A percentile compares a stretch with the other conserved stretches of the same genome.
Conservation (phyloP, 2,888 invertebrate species). For the Tupiocoris notatus region DNA sequence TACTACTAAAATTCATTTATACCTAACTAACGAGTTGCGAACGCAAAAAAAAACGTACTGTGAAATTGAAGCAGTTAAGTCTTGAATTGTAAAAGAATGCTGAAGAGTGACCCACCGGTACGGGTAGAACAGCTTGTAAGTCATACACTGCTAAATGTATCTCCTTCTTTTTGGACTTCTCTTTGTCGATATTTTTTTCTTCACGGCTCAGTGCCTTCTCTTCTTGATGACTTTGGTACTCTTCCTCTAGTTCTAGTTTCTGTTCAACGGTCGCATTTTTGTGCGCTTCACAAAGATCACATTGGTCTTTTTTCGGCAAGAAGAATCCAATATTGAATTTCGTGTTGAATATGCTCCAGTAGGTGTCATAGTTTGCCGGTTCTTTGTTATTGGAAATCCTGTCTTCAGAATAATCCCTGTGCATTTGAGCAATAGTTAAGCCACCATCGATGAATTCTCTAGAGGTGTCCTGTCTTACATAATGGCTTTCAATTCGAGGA, state of each 20-base stretch:
- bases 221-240: neutral
- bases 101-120: neutral
- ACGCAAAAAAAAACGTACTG: neutral
- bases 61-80: too few species aligned
- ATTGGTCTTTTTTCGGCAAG: conserved; percentile 48
- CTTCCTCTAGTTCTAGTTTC: neutral
- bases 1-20: too few species aligned
- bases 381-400: neutral
- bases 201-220: neutral
- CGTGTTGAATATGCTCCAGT: conserved; percentile 49
- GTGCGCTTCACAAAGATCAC: too few species aligned
- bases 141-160: neutral
- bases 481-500: conserved; percentile 51
- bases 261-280: conserved; percentile 32
- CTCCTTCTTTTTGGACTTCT: neutral
- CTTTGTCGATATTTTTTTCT: neutral
- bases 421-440: conserved; percentile 33
- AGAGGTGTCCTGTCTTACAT: conserved; percentile 49
- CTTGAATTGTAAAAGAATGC: neutral
- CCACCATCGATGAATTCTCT: conserved; percentile 51
- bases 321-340: conserved; percentile 52
- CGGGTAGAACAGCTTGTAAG: neutral
- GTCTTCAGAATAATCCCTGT: neutral
- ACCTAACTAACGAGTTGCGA: too few species aligned
- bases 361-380: neutral